Evolutionary conservation across 35 echinoderm and acorn worm genomes (phyloP).

Genomic region (Chiridota heheva): DNA sequence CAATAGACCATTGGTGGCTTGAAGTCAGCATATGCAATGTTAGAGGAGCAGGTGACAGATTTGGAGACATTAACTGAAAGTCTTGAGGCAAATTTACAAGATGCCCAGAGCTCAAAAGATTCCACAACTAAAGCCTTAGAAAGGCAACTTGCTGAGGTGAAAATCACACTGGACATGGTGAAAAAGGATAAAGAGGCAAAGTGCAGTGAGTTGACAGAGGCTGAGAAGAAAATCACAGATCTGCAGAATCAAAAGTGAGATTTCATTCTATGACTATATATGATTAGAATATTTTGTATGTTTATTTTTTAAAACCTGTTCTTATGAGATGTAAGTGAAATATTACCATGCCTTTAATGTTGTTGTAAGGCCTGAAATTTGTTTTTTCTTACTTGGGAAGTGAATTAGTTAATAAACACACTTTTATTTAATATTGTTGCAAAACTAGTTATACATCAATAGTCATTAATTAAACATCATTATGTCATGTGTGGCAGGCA

Average conservation of each 20-base stretch:
- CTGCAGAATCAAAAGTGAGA: neutral
- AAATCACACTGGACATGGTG: slow-evolving; percentile 35
- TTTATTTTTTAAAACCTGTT: too few relatives aligned
- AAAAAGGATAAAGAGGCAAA: slow-evolving; percentile 29
- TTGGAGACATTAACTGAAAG: slow-evolving; percentile 74
- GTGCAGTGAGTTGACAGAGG: neutral
- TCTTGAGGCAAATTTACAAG: slow-evolving; percentile 50
- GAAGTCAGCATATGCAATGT: slow-evolving; percentile 81
- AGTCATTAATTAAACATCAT: too few relatives aligned
- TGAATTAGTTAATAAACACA: too few relatives aligned
- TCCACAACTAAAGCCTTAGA: slow-evolving; percentile 28
- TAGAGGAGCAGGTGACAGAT: slow-evolving; percentile 92
- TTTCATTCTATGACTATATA: neutral
- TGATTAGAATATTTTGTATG: too few relatives aligned
- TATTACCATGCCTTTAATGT: too few relatives aligned
- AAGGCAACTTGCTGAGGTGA: slow-evolving; percentile 2
- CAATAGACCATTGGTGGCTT: slow-evolving; percentile 76
- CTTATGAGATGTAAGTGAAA: too few relatives aligned
- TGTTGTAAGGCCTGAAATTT: too few relatives aligned
- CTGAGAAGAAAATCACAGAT: slow-evolving; percentile 6
- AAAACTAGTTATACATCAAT: too few relatives aligned
- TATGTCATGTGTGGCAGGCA: too few relatives aligned
- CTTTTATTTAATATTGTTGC: too few relatives aligned
- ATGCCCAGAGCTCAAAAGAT: slow-evolving; percentile 24
- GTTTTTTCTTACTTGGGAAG: too few relatives aligned